Base-by-base conservation (phyloP, 2,797 vertebrate genomes). In the Artibeus jamaicensis region DNA sequence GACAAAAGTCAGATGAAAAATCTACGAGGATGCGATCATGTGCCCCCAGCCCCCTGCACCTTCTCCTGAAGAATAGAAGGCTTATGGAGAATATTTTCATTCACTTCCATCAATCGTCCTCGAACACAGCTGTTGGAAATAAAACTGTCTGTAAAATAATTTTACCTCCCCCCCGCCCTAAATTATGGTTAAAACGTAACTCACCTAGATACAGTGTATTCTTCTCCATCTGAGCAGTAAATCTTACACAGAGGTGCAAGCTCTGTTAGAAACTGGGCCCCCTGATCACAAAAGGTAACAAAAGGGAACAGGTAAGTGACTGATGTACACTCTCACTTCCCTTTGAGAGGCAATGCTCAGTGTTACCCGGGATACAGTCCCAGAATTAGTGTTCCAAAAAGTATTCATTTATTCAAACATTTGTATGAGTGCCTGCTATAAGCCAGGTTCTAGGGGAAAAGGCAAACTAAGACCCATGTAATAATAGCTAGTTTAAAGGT, bases 231-330 rank as follows among this genome's bases (percentile, higher is more conserved):
- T 57, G 98, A 98, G 95, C 99, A 99, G 29, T 98, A 99, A 98
- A 99, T 99, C 94, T 99, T 99, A 97, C 99, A 99, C 86, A 99
- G 98, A 59, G 99, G 99, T 88, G 99, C 99, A 79, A 99, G 99
- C 97, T 99, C 99, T 57, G 99, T 99, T 77, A 99, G 98, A 98
- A 99, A 99, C 98, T 99, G 99, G 34, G 99, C 99, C 37, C 99
- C 99, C 99, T 99, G 92, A 85, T 91, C 57, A 78, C 77, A 62
- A 97, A 46, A 96, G 1, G 78, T 83, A 94, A 74, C 46, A 83
- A 97, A 46, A 96, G 1, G 78, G 83, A 94, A 74, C 46, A 83
- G 24, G 22, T 62, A 76, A 86, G 89, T 93, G 59, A 92, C 44
- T n/a, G 32, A 91, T 37, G 44, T 9, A 12, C 86, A 94, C 37